Evolutionary conservation across 2,113 vertebrate species (phyloP).

Genomic region (Phalacrocorax brasilianus): DNA sequence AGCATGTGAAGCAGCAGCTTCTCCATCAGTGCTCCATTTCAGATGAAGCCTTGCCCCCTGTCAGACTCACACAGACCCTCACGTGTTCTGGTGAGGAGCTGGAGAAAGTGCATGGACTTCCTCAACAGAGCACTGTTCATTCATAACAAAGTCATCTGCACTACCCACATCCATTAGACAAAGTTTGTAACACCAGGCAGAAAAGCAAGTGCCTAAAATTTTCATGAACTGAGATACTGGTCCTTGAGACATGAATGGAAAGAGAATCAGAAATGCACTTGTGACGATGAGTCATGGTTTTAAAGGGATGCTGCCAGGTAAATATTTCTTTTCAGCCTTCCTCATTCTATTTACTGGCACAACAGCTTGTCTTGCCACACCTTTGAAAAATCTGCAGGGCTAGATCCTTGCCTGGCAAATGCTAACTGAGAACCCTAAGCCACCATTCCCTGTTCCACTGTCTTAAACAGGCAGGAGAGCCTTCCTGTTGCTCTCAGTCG

Average conservation of each 20-base stretch:
- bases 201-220: background rate
- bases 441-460: background rate
- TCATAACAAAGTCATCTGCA: background rate
- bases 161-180: background rate
- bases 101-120: background rate
- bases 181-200: background rate
- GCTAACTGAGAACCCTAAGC: background rate
- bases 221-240: background rate
- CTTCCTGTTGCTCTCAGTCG: background rate
- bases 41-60: background rate
- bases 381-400: background rate
- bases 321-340: background rate
- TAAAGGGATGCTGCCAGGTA: background rate
- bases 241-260: conserved; percentile 7
- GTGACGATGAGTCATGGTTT: background rate
- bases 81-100: background rate
- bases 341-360: background rate
- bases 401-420: background rate
- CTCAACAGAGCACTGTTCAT: background rate
- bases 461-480: background rate
- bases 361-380: background rate
- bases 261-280: background rate
- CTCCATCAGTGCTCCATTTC: background rate
- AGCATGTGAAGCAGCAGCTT: background rate
- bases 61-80: background rate